Evolutionary conservation across 2,797 vertebrate genomes (phyloP).

Genomic region (Sternarchorhynchus goeldii): DNA sequence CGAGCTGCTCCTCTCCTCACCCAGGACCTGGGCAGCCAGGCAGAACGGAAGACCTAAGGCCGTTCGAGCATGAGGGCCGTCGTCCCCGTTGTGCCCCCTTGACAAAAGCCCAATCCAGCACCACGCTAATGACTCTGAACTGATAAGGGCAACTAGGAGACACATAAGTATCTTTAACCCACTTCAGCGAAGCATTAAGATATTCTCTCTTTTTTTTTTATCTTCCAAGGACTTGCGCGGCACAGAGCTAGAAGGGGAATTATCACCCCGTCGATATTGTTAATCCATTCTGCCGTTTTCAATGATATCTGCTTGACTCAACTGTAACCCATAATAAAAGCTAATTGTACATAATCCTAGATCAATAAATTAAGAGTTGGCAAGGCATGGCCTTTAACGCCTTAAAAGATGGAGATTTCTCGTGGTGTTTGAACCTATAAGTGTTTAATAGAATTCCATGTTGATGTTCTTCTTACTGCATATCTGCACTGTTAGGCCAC

Average conservation of each 20-base stretch:
- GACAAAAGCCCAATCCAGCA: slow-evolving; percentile 60
- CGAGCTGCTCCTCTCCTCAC: slow-evolving; percentile 25
- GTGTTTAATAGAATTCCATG: neutral
- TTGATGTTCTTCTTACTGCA: neutral
- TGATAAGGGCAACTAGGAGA: slow-evolving; percentile 63
- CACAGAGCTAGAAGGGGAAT: slow-evolving; percentile 52
- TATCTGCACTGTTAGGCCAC: neutral
- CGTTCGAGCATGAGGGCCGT: slow-evolving; percentile 46
- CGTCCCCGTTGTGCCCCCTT: slow-evolving; percentile 57
- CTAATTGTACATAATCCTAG: slow-evolving; percentile 66
- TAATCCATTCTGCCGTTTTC: slow-evolving; percentile 71
- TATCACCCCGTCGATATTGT: slow-evolving; percentile 61
- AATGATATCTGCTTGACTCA: slow-evolving; percentile 68
- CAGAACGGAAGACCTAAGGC: slow-evolving; percentile 47
- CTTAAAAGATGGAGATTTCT: slow-evolving; percentile 43
- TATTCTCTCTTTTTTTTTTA: slow-evolving; percentile 53
- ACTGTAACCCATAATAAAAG: slow-evolving; percentile 73
- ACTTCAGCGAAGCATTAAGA: slow-evolving; percentile 56
- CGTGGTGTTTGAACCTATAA: slow-evolving; percentile 10
- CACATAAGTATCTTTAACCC: slow-evolving; percentile 50
- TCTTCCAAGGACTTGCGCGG: slow-evolving; percentile 53
- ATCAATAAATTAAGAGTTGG: slow-evolving; percentile 73
- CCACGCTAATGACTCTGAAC: slow-evolving; percentile 72
- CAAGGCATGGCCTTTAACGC: slow-evolving; percentile 57
- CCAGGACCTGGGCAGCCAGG: slow-evolving; percentile 37